Base-by-base conservation (phyloP, 1,140 invertebrate species). In the Drosophila leontia region DNA sequence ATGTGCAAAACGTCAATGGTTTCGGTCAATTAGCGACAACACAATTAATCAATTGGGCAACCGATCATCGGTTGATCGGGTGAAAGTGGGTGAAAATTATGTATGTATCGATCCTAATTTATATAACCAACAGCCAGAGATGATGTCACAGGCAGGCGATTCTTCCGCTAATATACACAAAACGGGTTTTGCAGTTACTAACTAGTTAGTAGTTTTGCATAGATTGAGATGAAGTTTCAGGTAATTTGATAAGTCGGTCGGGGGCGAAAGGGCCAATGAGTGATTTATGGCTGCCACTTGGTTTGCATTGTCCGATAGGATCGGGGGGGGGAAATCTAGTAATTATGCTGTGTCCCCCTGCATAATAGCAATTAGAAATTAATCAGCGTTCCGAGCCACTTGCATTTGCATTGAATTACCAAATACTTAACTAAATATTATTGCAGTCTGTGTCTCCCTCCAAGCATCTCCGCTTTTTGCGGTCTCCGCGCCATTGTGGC, bases 401-500 rank as follows among this genome's bases (percentile, higher is more conserved):
- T 75, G n/a, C 6, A 55, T 75, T 65, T 76, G 72, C 72, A 76
- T 76, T 76, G 62, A 76, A 67, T 76, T 76, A 76, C 72, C 72
- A 76, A 76, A 76, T 76, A 23, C 23, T 23, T 23, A 76, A 76
- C 60, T 67, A 67, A 76, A 65, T 76, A 76, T 51, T 67, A 39
- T 76, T 76, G 45, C 35, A 57, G 23, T 23, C 23, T 23, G 23
- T 23, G 23, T 23, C 23, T 23, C 23, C 23, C 23, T 23, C 23
- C 26, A 32, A 37, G 63, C 67, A 45, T 70, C 67, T 68, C 39
- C 39, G 37, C 41, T 59, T 47, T 58, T 72, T 83, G 81, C 65
- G 67, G 76, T 83, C 76, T 79, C 57, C 75, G 81, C 80, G 80
- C 59, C 75, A 47, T 63, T 61, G 80, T 64, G 81, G 81, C 76